Conservation (phyloP, 23 tunicate species). For the Oikopleura albicans region DNA sequence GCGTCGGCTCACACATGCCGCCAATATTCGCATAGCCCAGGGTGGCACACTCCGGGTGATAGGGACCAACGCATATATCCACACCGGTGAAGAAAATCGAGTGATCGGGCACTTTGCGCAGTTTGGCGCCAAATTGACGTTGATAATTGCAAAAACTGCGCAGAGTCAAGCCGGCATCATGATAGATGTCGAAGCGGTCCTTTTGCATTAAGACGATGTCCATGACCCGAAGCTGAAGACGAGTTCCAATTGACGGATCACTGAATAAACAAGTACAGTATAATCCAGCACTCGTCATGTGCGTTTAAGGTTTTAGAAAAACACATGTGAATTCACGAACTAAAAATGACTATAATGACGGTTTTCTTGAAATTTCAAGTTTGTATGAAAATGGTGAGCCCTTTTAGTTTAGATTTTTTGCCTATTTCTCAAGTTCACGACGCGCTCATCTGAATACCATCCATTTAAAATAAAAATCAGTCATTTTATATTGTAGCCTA, state of each 20-base stretch:
- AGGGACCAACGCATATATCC: conserved; percentile 50
- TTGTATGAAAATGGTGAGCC: too few species aligned
- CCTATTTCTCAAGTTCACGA: too few species aligned
- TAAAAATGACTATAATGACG: too few species aligned
- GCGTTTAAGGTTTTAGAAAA: too few species aligned
- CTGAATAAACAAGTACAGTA: too few species aligned
- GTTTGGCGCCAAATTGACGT: neutral
- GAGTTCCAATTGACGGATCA: neutral
- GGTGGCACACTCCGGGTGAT: neutral
- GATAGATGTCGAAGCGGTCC: neutral
- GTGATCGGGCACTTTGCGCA: conserved; percentile 35
- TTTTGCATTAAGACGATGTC: neutral
- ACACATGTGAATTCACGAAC: too few species aligned
- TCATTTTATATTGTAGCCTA: too few species aligned
- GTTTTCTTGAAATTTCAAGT: too few species aligned
- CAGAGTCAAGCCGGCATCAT: neutral
- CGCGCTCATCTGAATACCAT: too few species aligned
- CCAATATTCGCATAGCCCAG: conserved; percentile 87
- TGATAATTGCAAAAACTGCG: neutral
- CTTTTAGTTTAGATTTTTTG: too few species aligned
- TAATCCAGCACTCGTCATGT: too few species aligned
- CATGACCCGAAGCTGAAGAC: neutral
- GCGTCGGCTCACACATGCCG: conserved; percentile 62
- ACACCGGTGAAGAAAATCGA: conserved; percentile 77
- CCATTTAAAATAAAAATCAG: too few species aligned